Base-by-base conservation (phyloP, 1,140 invertebrate genomes). In the Drosophila pandora region DNA sequence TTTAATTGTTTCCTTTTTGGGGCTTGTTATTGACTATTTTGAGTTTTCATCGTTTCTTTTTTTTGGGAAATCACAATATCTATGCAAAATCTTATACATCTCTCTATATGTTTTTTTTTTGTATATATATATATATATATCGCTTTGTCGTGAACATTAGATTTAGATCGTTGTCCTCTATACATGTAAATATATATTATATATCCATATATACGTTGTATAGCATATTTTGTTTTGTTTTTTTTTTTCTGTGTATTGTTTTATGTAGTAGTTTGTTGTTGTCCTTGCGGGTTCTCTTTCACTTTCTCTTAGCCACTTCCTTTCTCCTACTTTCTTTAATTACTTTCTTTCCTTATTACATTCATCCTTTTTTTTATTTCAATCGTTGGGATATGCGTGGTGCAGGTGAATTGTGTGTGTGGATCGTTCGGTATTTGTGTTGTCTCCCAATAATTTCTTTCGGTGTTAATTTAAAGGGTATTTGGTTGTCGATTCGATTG, bases 361-460 rank as follows among this genome's bases (percentile, higher is more conserved):
- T 32, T 48, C 28, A 25, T 74, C 13, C 17, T 65, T 47, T 47
- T 57, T 59, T 49, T 39, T 49, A 50, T 39, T 17, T 88, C 61
- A 70, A 75, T 89, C 84, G 84, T 89, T 89, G 84, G 84, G 84
- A 89, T 89, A 89, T 89, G 84, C 84, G 70, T 88, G 81, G 76
- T 79, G 81, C 76, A 83, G 73, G 84, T 88, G 77, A 80, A 69
- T 75, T 50, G 45, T 58, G 57, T 43, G 37, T 71, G 67, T 79
- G 81, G 67, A 65, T 62, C 77, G 54, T 67, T 75, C 37, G 53
- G 41, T 43, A 6, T 32, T 22, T 9, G 4, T 21, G 52, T 64
- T 57, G 48, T 56, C 22, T 43, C 63, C 37, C 47, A 67, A 30
- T 45, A 61, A 32, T 23, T 41, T 21, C 43, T 22, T 13, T 47